phyloP scores from a whole-genome alignment of 2,113 vertebrate species.

The Dissostichus mawsoni region DNA sequence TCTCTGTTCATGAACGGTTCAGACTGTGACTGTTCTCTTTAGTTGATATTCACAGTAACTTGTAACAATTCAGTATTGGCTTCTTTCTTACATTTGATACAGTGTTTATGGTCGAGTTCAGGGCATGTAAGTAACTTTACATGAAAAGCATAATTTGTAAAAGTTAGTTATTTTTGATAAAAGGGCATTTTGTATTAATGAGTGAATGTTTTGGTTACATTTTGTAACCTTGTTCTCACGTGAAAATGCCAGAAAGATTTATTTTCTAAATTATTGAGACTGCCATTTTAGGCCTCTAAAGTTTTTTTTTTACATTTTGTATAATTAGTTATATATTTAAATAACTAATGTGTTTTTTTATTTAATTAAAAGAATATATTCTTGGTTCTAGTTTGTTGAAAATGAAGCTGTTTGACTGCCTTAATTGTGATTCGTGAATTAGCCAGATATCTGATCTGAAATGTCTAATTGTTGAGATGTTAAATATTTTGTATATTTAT shows the following conservation, averaged over 20 bases:
- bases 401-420: constrained; percentile 64
- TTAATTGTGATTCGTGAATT: constrained; percentile 58
- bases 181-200: constrained; percentile 37
- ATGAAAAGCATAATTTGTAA: constrained; percentile 7
- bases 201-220: constrained; percentile 36
- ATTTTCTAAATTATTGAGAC: constrained; percentile 68
- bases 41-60: constrained; percentile 27
- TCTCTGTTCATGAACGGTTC: constrained; percentile 19
- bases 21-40: constrained; percentile 31
- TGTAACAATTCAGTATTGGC: constrained; percentile 53
- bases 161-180: constrained; percentile 46
- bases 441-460: constrained; percentile 43
- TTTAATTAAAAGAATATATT: constrained; percentile 54
- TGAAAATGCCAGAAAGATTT: constrained; percentile 50
- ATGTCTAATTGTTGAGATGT: constrained; percentile 17
- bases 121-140: constrained; percentile 25
- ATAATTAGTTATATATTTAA: constrained; percentile 56
- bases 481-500: constrained; percentile 62
- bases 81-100: constrained; percentile 40
- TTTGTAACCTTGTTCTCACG: constrained; percentile 41
- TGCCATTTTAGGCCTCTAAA: constrained; percentile 65
- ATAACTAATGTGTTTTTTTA: constrained; percentile 34
- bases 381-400: constrained; percentile 53
- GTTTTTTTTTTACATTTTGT: constrained; percentile 31
- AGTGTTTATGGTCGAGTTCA: constrained; percentile 38